Conservation (phyloP, 30 jellyfish, hydroid and myxozoan species). For the Phacellophora camtschatica region DNA sequence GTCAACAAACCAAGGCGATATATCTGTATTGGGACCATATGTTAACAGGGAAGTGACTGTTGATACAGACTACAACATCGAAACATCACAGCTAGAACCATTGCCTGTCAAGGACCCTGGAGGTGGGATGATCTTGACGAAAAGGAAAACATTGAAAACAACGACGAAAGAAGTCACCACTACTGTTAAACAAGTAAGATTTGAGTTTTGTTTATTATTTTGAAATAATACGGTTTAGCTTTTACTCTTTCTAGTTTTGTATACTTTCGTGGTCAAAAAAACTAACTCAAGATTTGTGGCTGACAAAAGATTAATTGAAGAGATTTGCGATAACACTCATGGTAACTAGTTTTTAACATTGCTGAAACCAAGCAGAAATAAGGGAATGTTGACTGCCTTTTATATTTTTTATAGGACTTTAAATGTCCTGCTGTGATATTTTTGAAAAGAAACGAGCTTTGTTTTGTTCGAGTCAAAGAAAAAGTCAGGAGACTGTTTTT, state of each 20-base stretch:
- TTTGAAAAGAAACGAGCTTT: too few relatives aligned
- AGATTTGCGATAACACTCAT: too few relatives aligned
- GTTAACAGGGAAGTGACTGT: conserved; percentile 83
- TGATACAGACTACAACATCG: conserved; percentile 86
- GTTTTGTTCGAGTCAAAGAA: too few relatives aligned
- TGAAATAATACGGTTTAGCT: background rate
- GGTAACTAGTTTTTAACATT: too few relatives aligned
- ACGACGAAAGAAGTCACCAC: conserved; percentile 97
- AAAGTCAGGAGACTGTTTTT: too few relatives aligned
- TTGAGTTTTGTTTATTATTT: background rate
- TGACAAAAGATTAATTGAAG: too few relatives aligned
- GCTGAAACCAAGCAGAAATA: too few relatives aligned
- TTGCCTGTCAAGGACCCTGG: conserved; percentile 48
- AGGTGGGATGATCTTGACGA: conserved; percentile 71
- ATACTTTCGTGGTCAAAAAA: too few relatives aligned
- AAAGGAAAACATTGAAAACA: conserved; percentile 82
- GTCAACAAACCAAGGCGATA: conserved; percentile 60
- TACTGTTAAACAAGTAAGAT: conserved; percentile 64
- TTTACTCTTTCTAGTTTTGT: background rate
- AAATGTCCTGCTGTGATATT: too few relatives aligned
- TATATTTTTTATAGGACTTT: too few relatives aligned
- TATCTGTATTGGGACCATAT: conserved; percentile 75
- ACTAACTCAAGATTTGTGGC: too few relatives aligned
- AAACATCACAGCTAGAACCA: conserved; percentile 84
- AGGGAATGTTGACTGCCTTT: too few relatives aligned